Evolutionary conservation across 2,888 invertebrate genomes (phyloP).

Genomic region (Hyalella azteca): DNA sequence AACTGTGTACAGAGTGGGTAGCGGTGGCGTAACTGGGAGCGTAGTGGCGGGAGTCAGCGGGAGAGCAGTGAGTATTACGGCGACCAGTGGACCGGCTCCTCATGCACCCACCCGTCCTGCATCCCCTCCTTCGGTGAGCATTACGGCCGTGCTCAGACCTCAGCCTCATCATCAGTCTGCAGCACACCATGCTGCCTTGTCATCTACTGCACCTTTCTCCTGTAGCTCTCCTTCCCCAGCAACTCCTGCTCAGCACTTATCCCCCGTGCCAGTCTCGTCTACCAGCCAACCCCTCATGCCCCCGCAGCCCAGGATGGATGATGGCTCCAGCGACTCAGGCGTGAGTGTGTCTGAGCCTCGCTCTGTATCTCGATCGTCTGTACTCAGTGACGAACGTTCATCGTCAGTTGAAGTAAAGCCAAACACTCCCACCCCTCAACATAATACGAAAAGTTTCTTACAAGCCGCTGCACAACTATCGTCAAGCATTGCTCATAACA

Average conservation of each 20-base stretch:
- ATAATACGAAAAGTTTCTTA: not conserved
- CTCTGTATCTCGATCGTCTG: slow-evolving; percentile 55
- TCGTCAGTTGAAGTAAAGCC: slow-evolving; percentile 57
- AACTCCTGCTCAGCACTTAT: slow-evolving; percentile 22
- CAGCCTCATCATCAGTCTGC: slow-evolving; percentile 22
- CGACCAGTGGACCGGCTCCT: slow-evolving; percentile 56
- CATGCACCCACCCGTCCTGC: slow-evolving; percentile 47
- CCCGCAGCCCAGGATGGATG: slow-evolving; percentile 57
- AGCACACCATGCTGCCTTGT: slow-evolving; percentile 43
- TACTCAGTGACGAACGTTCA: slow-evolving; percentile 57
- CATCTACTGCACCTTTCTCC: slow-evolving; percentile 42
- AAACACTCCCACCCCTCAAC: slow-evolving; percentile 53
- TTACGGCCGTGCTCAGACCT: slow-evolving; percentile 55
- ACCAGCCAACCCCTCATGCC: slow-evolving; percentile 38
- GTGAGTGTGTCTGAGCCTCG: slow-evolving; percentile 56
- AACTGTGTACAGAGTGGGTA: slow-evolving; percentile 1
- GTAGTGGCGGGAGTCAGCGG: slow-evolving; percentile 53
- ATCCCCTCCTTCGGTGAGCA: slow-evolving; percentile 57
- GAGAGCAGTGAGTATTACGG: slow-evolving; percentile 56
- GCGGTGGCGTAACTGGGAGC: slow-evolving; percentile 38
- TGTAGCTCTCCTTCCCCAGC: slow-evolving; percentile 41
- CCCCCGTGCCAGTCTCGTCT: slow-evolving; percentile 17
- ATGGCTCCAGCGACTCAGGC: slow-evolving; percentile 57
- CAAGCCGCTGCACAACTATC: slow-evolving; percentile 31
- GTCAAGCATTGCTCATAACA: not conserved